Percentiles rank a stretch among this genome's conserved stretches.
These are phyloP conservation scores for Macrotus californicus DNA, from an alignment of 2,113 vertebrate species.

Conservation along the genomic window DNA sequence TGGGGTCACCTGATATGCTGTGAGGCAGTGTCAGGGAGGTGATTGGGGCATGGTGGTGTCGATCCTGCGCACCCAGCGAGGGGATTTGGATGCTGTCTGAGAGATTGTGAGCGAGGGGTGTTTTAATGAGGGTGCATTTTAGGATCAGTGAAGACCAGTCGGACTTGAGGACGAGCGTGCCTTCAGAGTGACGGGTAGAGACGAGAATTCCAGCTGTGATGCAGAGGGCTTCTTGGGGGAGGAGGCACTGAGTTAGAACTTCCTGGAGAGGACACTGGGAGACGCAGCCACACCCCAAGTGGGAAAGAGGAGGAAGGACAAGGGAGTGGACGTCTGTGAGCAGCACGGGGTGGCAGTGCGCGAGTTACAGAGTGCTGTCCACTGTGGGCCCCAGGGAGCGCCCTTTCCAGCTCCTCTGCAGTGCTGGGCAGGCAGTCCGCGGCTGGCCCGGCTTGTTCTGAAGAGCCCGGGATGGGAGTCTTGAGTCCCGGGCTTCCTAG, in stretches of 20 bases:
- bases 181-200: neutral
- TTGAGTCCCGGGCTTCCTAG: neutral
- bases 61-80: neutral
- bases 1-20: neutral
- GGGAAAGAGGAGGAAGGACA: neutral
- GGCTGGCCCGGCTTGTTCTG: too few species aligned
- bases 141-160: neutral
- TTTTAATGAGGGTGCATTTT: neutral
- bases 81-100: neutral
- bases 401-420: neutral
- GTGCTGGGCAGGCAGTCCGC: neutral
- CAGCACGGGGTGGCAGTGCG: neutral
- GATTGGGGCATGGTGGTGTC: too few species aligned
- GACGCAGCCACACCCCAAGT: neutral
- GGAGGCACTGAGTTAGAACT: too few species aligned
- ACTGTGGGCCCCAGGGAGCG: too few species aligned
- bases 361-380: neutral
- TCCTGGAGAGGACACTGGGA: neutral
- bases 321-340: neutral
- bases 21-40: neutral
- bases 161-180: neutral
- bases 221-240: neutral
- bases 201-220: neutral
- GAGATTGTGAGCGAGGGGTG: neutral
- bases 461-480: neutral